phyloP scores from a whole-genome alignment of 1,140 invertebrate genomes.

The Neodiprion lecontei region DNA sequence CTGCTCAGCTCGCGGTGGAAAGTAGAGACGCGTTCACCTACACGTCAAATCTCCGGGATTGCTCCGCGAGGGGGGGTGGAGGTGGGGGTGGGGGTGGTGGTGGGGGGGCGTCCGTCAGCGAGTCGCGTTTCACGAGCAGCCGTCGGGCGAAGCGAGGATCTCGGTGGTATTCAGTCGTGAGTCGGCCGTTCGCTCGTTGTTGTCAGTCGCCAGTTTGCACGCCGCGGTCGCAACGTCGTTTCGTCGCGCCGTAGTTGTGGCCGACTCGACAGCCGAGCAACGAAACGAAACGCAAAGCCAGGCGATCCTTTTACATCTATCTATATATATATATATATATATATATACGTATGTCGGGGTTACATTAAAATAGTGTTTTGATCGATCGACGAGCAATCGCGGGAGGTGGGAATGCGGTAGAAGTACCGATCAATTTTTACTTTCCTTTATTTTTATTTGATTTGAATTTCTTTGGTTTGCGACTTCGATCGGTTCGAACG shows the following conservation, averaged over 20 bases:
- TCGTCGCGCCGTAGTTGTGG: slow-evolving; percentile 14
- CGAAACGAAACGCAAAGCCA: neutral
- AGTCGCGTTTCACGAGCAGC: slow-evolving; percentile 9
- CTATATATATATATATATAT: neutral
- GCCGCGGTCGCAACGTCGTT: slow-evolving; percentile 35
- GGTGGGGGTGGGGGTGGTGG: slow-evolving; percentile 24
- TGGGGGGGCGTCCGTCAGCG: slow-evolving; percentile 13
- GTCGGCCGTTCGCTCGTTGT: slow-evolving; percentile 23
- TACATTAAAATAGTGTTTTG: no score
- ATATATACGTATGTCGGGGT: slow-evolving; percentile 9
- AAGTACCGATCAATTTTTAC: no score
- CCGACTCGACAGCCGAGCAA: slow-evolving; percentile 6
- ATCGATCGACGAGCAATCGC: no score
- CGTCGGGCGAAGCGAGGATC: slow-evolving; percentile 18
- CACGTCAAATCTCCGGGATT: neutral
- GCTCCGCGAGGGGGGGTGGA: neutral
- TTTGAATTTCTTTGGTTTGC: no score
- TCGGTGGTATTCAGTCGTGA: neutral
- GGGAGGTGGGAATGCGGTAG: no score
- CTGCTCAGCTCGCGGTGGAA: neutral
- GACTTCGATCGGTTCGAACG: no score
- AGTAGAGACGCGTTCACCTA: neutral
- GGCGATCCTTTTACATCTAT: neutral
- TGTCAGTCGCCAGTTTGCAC: slow-evolving; percentile 43
- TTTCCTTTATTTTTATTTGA: no score